phyloP scores from a whole-genome alignment of 2,888 invertebrate species.

The Xylota sylvarum region DNA sequence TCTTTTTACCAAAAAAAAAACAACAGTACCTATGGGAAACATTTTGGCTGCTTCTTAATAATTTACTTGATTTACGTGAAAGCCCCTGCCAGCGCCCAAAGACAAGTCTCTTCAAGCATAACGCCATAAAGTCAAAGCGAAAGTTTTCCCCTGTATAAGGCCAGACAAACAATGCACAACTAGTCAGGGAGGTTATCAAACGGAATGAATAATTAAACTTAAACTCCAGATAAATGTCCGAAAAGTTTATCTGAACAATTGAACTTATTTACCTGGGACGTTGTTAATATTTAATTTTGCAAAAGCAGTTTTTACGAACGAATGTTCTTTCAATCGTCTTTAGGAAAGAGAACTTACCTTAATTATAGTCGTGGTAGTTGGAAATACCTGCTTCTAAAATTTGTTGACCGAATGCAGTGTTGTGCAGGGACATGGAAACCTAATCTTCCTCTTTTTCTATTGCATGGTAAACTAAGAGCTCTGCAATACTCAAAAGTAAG shows the following conservation, averaged over 20 bases:
- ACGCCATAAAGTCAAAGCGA: not conserved
- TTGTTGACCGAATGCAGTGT: too few species aligned
- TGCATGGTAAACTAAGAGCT: too few species aligned
- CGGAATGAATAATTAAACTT: slow-evolving; percentile 41
- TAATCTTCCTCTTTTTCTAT: too few species aligned
- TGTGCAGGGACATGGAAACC: too few species aligned
- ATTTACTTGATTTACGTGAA: slow-evolving; percentile 25
- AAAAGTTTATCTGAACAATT: slow-evolving; percentile 26
- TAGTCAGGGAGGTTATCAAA: not conserved
- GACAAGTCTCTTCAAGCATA: not conserved
- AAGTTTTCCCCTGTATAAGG: not conserved
- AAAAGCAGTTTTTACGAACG: not conserved
- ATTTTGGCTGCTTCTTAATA: slow-evolving; percentile 29
- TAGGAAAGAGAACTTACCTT: too few species aligned
- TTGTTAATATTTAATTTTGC: slow-evolving; percentile 22
- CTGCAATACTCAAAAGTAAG: too few species aligned
- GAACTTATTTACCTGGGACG: slow-evolving; percentile 18
- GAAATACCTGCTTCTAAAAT: too few species aligned
- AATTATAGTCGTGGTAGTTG: too few species aligned
- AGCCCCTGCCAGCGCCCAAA: slow-evolving; percentile 2
- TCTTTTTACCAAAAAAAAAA: not conserved
- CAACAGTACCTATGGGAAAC: not conserved
- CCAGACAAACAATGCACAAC: not conserved
- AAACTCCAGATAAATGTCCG: slow-evolving; percentile 31
- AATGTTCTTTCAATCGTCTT: too few species aligned